Percentiles rank a stretch among this genome's conserved stretches.
Conservation (phyloP, 2,797 vertebrate genomes). For the Acrocephalus scirpaceus region DNA sequence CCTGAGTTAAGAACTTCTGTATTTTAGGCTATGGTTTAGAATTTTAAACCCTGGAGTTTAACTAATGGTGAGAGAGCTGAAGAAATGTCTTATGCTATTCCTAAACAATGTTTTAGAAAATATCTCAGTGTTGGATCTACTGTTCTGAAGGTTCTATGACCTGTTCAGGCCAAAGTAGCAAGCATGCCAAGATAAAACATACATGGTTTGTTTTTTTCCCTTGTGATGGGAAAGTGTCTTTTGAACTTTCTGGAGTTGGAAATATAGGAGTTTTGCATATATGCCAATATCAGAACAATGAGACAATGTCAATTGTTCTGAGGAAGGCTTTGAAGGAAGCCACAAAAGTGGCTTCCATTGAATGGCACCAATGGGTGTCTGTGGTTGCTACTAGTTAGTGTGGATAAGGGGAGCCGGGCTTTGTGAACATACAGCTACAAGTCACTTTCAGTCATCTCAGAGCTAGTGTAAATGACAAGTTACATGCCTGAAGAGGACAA, state of each 20-base stretch:
- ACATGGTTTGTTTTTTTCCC: fast-evolving
- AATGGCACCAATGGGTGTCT: neutral
- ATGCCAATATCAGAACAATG: neutral
- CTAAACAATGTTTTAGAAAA: neutral
- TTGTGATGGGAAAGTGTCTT: neutral
- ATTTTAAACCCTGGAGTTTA: neutral
- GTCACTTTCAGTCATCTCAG: neutral
- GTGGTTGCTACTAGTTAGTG: neutral
- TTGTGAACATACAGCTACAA: neutral
- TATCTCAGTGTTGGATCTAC: neutral
- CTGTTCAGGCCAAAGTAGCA: neutral
- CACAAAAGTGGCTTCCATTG: neutral
- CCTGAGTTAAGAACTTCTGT: neutral
- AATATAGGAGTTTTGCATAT: neutral
- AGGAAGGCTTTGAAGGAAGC: neutral
- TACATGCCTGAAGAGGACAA: neutral
- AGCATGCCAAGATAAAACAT: neutral
- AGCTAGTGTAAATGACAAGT: neutral
- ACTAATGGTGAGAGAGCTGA: neutral
- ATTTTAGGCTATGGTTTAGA: neutral
- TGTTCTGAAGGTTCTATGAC: neutral
- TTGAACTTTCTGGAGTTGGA: neutral
- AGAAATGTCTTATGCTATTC: neutral
- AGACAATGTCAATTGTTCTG: neutral
- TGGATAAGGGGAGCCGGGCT: neutral